A percentile compares a stretch with the other conserved stretches of the same genome.
These are phyloP conservation scores for Eudyptes chrysolophus DNA, from an alignment of 2,113 vertebrate species.

Conservation along the genomic window DNA sequence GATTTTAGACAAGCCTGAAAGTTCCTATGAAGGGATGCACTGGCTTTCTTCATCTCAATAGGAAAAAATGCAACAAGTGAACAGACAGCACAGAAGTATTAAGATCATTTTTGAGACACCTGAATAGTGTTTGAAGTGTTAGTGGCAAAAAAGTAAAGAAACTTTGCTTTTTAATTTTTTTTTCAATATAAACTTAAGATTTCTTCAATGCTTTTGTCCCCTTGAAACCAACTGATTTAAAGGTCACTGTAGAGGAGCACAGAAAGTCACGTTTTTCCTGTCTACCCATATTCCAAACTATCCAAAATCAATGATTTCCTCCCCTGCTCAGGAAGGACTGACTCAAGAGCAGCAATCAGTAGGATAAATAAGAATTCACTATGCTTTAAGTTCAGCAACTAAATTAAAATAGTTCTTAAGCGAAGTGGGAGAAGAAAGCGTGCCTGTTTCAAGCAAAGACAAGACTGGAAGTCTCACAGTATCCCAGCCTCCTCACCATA, in stretches of 20 bases:
- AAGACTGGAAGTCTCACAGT: not conserved
- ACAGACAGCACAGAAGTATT: not conserved
- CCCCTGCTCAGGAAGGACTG: not conserved
- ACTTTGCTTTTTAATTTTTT: not conserved
- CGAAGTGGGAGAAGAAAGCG: rapidly evolving
- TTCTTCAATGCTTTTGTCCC: not conserved
- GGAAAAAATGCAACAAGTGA: not conserved
- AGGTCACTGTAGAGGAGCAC: not conserved
- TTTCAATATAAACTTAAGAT: not conserved
- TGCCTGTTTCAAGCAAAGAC: not conserved
- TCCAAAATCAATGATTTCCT: not conserved
- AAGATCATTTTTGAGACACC: not conserved
- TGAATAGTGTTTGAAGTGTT: not conserved
- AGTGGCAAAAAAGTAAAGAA: not conserved
- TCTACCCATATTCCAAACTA: not conserved
- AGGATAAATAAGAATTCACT: not conserved
- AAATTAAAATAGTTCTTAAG: not conserved
- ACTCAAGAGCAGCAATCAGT: not conserved
- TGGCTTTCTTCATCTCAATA: not conserved
- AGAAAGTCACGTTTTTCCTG: not conserved
- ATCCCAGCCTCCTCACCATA: not conserved
- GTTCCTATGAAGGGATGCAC: not conserved
- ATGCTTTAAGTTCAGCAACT: not conserved
- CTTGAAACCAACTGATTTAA: not conserved
- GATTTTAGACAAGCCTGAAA: not conserved